Evolutionary conservation across 2,888 invertebrate genomes (phyloP), one percentile per base, ranked within the genome.

Genomic region (Cryptus armator): DNA sequence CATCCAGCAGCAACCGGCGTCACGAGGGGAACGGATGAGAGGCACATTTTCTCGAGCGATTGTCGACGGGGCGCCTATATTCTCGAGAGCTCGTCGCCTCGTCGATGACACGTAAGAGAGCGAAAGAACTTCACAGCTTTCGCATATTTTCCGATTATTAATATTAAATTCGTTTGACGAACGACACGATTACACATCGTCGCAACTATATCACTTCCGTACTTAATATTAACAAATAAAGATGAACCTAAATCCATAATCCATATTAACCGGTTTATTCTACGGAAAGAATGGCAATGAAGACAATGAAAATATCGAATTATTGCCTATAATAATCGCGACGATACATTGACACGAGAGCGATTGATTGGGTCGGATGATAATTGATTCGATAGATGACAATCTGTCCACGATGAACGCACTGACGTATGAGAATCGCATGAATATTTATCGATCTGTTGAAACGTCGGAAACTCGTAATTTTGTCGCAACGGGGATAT

Each of bases 111-210:
- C 67, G n/a, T 7, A 24, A 68, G 59, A 71, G 46, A 56, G 81
- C 37, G 67, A 10, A 75, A 64, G 56, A 62, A 66, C 2, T 37
- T 7, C 24, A 59, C 37, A 44, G 37, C 56, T 53, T 51, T 71
- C 71, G 53, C 46, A 5, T 29, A 37, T 37, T 37, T n/a, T 32
- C 43, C 62, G 32, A n/a, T 44, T 62, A 43, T 32, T 62, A 81
- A 84, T 77, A 81, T 77, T 68, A 81, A 84, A 81, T 81, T 74
- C 51, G 43, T 64, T 37, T 66, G 67, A 83, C 56, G 43, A 24
- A 24, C 53, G 67, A 84, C 64, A 43, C 72, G 14, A 16, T 51
- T 6, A 32, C 16, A 74, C 19, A 64, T 5, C 16, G 32, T 12
- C 3, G 16, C 29, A 9, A 56, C 12, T 19, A 24, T 24, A 10